phyloP scores from a whole-genome alignment of 2,888 invertebrate genomes.

The Athalia cordata region DNA sequence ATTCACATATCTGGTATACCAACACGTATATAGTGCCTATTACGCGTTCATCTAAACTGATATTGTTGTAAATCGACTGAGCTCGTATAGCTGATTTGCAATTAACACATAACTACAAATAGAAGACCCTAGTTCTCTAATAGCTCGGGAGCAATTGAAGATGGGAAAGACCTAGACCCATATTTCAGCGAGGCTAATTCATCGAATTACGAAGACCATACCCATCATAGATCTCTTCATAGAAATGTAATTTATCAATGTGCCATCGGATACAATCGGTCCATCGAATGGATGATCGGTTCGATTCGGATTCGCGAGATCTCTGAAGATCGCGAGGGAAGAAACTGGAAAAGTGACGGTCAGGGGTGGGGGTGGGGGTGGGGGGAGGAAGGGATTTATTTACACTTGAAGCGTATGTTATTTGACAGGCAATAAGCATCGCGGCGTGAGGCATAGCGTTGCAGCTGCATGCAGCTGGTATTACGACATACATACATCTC shows the following conservation, averaged over 20 bases:
- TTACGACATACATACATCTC: neutral
- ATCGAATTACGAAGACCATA: neutral
- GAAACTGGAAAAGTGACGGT: too few relatives aligned
- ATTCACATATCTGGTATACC: neutral
- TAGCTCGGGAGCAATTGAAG: neutral
- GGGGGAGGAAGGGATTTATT: too few relatives aligned
- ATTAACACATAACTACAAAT: neutral
- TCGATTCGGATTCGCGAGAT: neutral
- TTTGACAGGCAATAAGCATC: neutral
- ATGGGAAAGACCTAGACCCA: constrained; percentile 26
- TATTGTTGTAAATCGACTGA: neutral
- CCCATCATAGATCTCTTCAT: neutral
- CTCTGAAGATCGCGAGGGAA: too few relatives aligned
- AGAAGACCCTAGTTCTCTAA: neutral
- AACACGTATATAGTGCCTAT: neutral
- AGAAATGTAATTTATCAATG: neutral
- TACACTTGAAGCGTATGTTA: too few relatives aligned
- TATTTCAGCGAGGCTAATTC: constrained; percentile 9
- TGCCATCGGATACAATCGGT: neutral
- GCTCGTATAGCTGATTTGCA: neutral
- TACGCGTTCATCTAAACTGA: neutral
- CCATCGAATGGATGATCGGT: neutral
- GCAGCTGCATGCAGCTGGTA: neutral
- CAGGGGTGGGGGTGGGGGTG: too few relatives aligned
- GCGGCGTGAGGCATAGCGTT: neutral